These are phyloP conservation scores for Catocala nupta DNA, from an alignment of 2,888 invertebrate species.

Conservation along the genomic window DNA sequence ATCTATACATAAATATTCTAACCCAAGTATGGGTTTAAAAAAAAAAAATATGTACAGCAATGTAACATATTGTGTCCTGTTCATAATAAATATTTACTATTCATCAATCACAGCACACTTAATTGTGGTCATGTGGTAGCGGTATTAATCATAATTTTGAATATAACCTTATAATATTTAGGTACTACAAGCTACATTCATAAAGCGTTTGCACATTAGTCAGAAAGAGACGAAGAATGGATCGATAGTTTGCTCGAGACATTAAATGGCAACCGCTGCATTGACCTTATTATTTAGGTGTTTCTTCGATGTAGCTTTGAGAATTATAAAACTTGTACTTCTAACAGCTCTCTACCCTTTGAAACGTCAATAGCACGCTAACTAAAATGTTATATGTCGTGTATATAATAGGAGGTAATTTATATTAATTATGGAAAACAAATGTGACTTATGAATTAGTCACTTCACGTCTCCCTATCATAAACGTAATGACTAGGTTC, in stretches of 20 bases:
- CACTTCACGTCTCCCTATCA: constrained; percentile 15
- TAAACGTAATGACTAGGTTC: constrained; percentile 38
- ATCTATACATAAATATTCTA: constrained; percentile 36
- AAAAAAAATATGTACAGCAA: too few relatives aligned
- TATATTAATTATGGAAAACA: neutral
- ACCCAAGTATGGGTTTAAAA: neutral
- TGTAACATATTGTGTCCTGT: neutral
- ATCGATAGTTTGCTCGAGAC: constrained; percentile 84
- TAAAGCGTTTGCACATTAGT: constrained; percentile 72
- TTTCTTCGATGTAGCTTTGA: constrained; percentile 65
- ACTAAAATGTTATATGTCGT: neutral
- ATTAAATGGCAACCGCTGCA: constrained; percentile 84
- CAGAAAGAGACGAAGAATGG: constrained; percentile 83
- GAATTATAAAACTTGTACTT: constrained; percentile 45
- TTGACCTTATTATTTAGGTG: constrained; percentile 84
- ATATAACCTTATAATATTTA: constrained; percentile 30
- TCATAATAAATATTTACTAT: neutral
- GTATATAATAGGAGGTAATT: too few relatives aligned
- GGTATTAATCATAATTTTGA: constrained; percentile 23
- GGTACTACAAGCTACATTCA: constrained; percentile 37
- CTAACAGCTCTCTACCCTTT: constrained; percentile 16
- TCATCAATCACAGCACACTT: constrained; percentile 19
- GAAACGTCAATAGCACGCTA: neutral
- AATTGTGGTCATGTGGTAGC: constrained; percentile 7
- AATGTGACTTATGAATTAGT: constrained; percentile 6